A percentile compares a stretch with the other conserved stretches of the same genome.
Conservation (phyloP, 2,113 vertebrate species). For the Petromus typicus region DNA sequence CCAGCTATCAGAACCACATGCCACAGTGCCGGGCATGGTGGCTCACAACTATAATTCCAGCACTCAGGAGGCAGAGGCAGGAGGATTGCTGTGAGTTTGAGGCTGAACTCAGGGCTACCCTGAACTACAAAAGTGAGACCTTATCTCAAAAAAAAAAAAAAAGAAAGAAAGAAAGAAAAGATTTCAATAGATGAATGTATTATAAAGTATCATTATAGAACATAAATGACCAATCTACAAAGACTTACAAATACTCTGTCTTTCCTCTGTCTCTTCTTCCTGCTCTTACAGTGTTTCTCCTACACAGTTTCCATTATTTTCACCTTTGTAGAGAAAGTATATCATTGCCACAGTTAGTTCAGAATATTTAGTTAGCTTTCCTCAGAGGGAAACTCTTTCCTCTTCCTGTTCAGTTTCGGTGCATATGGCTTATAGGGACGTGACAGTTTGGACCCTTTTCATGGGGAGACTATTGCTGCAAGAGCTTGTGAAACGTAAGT, state of each 20-base stretch:
- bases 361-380: background rate
- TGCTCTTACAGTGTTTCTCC: background rate
- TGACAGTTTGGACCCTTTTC: background rate
- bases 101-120: too few relatives aligned
- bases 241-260: background rate
- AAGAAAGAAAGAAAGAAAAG: too few relatives aligned
- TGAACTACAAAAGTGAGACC: too few relatives aligned
- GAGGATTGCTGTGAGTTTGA: too few relatives aligned
- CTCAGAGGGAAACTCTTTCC: background rate
- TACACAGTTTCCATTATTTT: background rate
- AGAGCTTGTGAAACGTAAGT: slow-evolving; percentile 53
- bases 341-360: background rate
- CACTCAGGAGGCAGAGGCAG: too few relatives aligned
- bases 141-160: too few relatives aligned
- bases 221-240: background rate
- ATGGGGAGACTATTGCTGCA: background rate
- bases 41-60: too few relatives aligned
- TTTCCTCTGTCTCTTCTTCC: background rate
- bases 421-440: background rate
- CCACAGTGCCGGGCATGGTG: too few relatives aligned
- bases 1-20: too few relatives aligned
- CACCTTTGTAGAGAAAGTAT: background rate
- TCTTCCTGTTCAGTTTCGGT: background rate
- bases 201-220: background rate
- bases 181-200: background rate